Percentiles rank a stretch among this genome's conserved stretches.
Conservation (phyloP, 2,113 vertebrate species). For the Oreochromis tanganicae region DNA sequence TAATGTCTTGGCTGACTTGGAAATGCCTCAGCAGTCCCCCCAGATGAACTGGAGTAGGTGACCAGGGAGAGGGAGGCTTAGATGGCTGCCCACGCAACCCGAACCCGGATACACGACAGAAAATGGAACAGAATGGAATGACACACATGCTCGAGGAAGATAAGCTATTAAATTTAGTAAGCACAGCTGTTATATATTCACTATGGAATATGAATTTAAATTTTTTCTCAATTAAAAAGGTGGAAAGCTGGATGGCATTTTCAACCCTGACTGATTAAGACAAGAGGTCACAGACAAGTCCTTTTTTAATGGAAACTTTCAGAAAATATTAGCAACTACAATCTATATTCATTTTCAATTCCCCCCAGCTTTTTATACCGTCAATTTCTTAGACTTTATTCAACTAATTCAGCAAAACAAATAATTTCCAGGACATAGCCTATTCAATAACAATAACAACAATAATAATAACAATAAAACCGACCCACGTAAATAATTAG, state of each 20-base stretch:
- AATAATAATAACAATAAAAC: background rate
- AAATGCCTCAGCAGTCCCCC: background rate
- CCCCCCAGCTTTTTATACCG: fast-evolving
- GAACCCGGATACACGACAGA: background rate
- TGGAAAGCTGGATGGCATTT: background rate
- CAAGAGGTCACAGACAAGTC: background rate
- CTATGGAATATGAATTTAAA: background rate
- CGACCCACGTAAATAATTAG: background rate
- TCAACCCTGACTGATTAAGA: background rate
- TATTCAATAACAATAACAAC: fast-evolving
- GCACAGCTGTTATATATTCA: background rate
- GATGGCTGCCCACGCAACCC: background rate
- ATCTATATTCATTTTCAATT: background rate
- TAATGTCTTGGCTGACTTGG: background rate
- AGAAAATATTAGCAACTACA: background rate
- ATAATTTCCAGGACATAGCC: background rate
- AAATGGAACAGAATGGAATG: background rate
- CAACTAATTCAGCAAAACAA: background rate
- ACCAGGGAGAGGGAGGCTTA: too few species aligned
- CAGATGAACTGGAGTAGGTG: background rate
- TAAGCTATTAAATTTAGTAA: background rate
- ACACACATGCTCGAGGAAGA: background rate
- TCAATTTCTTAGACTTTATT: background rate
- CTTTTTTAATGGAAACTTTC: background rate
- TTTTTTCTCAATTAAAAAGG: background rate